Base-by-base conservation (phyloP, 1,140 invertebrate species). In the Brachionus koreanus region DNA sequence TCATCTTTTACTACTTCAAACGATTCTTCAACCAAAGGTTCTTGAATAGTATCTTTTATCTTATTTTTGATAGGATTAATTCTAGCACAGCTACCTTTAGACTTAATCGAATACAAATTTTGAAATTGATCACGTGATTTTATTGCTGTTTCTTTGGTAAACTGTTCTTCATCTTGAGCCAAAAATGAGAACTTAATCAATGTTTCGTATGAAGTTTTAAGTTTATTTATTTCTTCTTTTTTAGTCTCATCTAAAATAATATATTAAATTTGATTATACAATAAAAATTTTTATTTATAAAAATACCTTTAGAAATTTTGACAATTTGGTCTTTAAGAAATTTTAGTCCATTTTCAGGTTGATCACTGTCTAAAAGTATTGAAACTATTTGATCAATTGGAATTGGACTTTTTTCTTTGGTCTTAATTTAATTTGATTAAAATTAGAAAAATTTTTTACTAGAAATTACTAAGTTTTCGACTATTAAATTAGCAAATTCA, bases 161-260 rank as follows among this genome's bases (percentile, higher is more conserved):
- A 74, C 43, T 74, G 69, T 46, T 74, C 69, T 46, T 74, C 69
- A 35, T 74, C 42, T 74, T 74, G 69, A 25, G 69, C 69, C 39
- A 74, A 49, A 25, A 74, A 74, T 46, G 69, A 74, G 46, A 46
- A 74, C 46, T 74, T 74, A 25, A 74, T 19, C 5, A 74, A 74
- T 25, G 69, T 74, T 46, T 74, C 69, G 12, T 74, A 74, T 19
- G 69, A 74, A 23, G 39, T 46, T 46, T 74, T 74, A 23, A 74
- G 19, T 35, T 46, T 43, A 5, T 74, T 74, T 2, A 74, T 25
- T 49, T 74, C 69, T 25, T 74, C 69, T 25, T 46, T 46, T 46
- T 74, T 74, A 19, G 16, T 29, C 25, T 74, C 69, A 46, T 74
- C 42, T 74, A 46, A 35, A 29, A 29, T 12, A 12, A 74, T 49